Evolutionary conservation across 2,888 invertebrate genomes (phyloP), one percentile per base, ranked within the genome.

Genomic region (Rhorus exstirpatorius): DNA sequence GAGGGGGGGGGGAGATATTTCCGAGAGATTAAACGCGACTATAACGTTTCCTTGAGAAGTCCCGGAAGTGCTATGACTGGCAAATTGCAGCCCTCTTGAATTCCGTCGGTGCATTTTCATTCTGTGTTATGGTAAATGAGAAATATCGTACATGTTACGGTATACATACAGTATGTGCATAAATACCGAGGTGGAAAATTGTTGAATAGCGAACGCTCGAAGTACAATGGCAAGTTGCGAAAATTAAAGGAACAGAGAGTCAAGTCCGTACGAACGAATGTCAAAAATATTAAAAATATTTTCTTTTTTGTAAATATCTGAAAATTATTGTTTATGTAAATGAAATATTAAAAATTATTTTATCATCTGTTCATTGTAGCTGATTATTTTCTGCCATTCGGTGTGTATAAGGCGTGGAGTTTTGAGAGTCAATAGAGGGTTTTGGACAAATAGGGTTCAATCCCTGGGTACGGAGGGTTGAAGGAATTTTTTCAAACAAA

Each of bases 11-110:
- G 53, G 17, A 76, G 83, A 79, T 71, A 79, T 76, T 83, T 79
- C 83, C 83, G 72, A 83, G 83, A 79, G 83, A 83, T 83, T 83
- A 83, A 83, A 83, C 79, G 67, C 71, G 79, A 83, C 79, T 83
- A 63, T 83, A 79, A 83, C 79, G 67, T 83, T 83, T 83, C 76
- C 79, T 83, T 83, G 79, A 83, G 76, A 79, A 83, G 83, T 83
- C 79, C 83, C 83, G 83, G 83, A 83, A 83, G 83, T 83, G 67
- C 71, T 76, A 76, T 83, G 83, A 79, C 83, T 79, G 79, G 83
- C 79, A 83, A 83, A 83, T 83, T 83, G 79, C 79, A 83, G 71
- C 63, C 79, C 71, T 67, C 76, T 60, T 76, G 61, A 51, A 79
- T 83, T 83, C 67, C 75, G 61, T 49, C 67, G 71, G 24, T 68